phyloP scores from a whole-genome alignment of 2,888 invertebrate genomes.

The Labia minor region DNA sequence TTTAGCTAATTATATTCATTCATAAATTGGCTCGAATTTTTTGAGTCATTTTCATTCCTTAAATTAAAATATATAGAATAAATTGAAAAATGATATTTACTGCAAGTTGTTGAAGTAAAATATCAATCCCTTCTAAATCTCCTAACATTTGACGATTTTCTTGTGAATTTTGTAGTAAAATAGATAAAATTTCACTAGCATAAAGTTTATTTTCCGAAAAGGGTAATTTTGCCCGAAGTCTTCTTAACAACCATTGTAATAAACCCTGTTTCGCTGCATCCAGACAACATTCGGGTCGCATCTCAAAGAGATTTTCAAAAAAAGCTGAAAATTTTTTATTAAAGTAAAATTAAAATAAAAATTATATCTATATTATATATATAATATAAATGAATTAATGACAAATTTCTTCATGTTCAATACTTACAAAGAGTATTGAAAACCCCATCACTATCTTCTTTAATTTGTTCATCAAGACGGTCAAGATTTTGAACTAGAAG shows the following conservation, averaged over 20 bases:
- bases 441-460: constrained; percentile 92
- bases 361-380: constrained; percentile 14
- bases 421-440: constrained; percentile 74
- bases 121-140: constrained; percentile 93
- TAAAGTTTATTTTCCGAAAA: constrained; percentile 94
- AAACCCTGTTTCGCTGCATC: constrained; percentile 87
- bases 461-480: constrained; percentile 81
- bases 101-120: constrained; percentile 86
- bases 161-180: constrained; percentile 81
- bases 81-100: constrained; percentile 41
- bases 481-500: constrained; percentile 86
- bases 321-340: constrained; percentile 64
- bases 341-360: too few relatives aligned
- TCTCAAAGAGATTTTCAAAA: constrained; percentile 90
- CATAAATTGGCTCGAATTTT: neutral
- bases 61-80: constrained; percentile 14
- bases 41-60: neutral
- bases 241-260: constrained; percentile 80
- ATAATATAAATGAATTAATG: constrained; percentile 14
- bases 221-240: constrained; percentile 77
- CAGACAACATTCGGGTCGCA: constrained; percentile 67
- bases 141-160: constrained; percentile 72
- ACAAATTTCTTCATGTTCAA: constrained; percentile 8
- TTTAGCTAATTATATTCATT: neutral
- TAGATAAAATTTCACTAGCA: constrained; percentile 89